A percentile compares a stretch with the other conserved stretches of the same genome.
These are phyloP conservation scores for Seira ritae DNA, from an alignment of 2,888 invertebrate genomes.

Conservation along the genomic window DNA sequence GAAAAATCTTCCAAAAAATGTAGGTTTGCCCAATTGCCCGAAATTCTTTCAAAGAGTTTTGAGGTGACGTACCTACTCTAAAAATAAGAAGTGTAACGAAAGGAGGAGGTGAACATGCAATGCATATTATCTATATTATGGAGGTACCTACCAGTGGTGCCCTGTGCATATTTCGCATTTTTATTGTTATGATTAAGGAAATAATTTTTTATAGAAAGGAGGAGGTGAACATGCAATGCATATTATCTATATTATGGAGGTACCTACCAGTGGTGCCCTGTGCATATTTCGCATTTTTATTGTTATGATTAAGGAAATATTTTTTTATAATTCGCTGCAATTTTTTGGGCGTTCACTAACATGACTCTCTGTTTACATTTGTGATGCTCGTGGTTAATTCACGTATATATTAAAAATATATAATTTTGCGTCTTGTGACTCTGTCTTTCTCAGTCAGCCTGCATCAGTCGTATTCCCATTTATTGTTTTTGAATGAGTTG, in stretches of 20 bases:
- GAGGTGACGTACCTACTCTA: too few species aligned
- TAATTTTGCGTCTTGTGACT: too few species aligned
- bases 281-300: not conserved
- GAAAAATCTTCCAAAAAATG: too few species aligned
- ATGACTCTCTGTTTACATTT: slow-evolving; percentile 7
- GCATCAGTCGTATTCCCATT: too few species aligned
- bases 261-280: not conserved
- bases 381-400: not conserved
- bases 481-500: not conserved
- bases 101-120: not conserved
- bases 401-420: too few species aligned
- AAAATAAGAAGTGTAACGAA: too few species aligned
- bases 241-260: not conserved
- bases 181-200: slow-evolving; percentile 26
- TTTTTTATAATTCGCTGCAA: slow-evolving; percentile 18
- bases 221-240: not conserved
- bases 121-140: not conserved
- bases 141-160: not conserved
- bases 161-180: not conserved
- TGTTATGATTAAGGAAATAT: slow-evolving; percentile 30
- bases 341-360: slow-evolving; percentile 40
- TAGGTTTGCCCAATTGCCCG: too few species aligned
- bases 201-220: slow-evolving; percentile 19
- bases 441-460: too few species aligned
- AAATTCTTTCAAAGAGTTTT: too few species aligned